Percentiles rank a stretch among this genome's conserved stretches.
Evolutionary conservation across 2,797 vertebrate genomes (phyloP).

Genomic region (Telmatherina bonti): DNA sequence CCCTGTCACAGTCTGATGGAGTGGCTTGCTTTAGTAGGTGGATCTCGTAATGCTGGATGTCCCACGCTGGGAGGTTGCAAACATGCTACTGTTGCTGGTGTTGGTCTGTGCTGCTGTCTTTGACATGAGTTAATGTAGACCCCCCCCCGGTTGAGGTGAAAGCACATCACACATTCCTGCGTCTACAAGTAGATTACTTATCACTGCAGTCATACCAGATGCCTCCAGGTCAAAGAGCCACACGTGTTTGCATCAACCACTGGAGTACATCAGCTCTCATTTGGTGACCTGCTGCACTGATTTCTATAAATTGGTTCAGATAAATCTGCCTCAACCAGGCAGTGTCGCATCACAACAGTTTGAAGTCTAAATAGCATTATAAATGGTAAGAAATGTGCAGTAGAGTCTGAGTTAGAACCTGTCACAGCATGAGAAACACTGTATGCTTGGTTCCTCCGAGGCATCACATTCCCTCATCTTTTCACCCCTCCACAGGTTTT

Average conservation of each 20-base stretch:
- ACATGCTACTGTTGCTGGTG: conserved; percentile 60
- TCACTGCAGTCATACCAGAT: conserved; percentile 52
- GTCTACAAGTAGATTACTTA: conserved; percentile 73
- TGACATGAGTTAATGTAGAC: conserved; percentile 69
- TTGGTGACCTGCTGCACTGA: background rate
- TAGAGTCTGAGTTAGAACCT: conserved; percentile 29
- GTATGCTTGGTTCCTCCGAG: conserved; percentile 31
- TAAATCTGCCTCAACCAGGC: background rate
- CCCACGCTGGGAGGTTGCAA: conserved; percentile 9
- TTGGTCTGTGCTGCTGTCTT: conserved; percentile 51
- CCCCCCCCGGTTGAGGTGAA: conserved; percentile 71
- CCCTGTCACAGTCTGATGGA: conserved; percentile 69
- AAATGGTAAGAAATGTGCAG: conserved; percentile 24
- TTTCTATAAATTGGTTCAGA: background rate
- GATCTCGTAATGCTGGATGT: conserved; percentile 37
- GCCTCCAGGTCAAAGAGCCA: conserved; percentile 48
- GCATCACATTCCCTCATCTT: conserved; percentile 13
- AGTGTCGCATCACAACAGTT: background rate
- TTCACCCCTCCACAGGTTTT: conserved; percentile 47
- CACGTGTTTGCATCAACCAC: conserved; percentile 14
- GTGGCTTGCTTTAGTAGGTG: conserved; percentile 57
- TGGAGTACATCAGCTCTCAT: conserved; percentile 1
- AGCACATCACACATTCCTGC: conserved; percentile 71
- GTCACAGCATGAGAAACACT: conserved; percentile 31
- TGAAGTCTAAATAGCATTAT: background rate